phyloP scores from a whole-genome alignment of 2,113 vertebrate species.

The Ciconia stormi region DNA sequence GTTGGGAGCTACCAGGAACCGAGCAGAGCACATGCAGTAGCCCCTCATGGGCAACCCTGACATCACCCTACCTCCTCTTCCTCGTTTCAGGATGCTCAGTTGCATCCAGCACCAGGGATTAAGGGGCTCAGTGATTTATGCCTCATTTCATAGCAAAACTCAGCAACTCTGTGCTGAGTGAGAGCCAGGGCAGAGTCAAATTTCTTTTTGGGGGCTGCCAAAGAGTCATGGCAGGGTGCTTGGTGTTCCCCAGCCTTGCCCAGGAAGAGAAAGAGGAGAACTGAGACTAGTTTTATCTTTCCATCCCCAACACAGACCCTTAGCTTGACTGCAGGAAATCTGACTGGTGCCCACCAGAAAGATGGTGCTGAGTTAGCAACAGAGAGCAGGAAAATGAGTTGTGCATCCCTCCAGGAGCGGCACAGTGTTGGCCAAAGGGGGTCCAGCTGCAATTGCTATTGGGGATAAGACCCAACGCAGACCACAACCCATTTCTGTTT shows the following conservation, averaged over 20 bases:
- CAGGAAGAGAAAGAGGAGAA: background rate
- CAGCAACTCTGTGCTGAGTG: background rate
- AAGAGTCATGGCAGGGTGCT: background rate
- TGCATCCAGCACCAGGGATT: background rate
- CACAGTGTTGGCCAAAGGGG: background rate
- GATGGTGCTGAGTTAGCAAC: background rate
- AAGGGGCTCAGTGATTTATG: background rate
- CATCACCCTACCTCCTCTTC: background rate
- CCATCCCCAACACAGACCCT: background rate
- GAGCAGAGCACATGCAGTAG: background rate
- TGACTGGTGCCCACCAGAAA: background rate
- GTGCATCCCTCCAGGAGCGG: background rate
- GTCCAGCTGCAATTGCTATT: background rate
- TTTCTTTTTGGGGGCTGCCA: background rate
- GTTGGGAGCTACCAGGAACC: background rate
- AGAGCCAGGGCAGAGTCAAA: background rate
- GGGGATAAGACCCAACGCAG: background rate
- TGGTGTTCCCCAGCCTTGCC: background rate
- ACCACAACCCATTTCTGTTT: background rate
- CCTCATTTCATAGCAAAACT: conserved; percentile 6
- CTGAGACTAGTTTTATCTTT: background rate
- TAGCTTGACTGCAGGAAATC: background rate
- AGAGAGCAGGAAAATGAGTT: background rate
- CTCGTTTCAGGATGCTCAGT: background rate
- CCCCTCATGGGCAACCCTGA: background rate